phyloP scores from a whole-genome alignment of 2,888 invertebrate genomes.

The Craniophora ligustri region DNA sequence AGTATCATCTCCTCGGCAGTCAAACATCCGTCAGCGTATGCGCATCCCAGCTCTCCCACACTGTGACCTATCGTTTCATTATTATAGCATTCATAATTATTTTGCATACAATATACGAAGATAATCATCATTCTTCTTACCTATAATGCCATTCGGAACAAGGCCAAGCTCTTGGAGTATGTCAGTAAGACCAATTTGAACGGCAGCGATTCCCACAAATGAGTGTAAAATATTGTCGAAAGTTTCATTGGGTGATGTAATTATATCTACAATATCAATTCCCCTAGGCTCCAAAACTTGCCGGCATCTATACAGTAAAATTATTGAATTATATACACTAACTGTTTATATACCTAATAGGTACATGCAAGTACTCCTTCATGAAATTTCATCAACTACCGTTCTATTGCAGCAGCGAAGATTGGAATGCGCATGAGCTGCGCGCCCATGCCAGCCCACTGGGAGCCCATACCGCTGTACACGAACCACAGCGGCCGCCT shows the following conservation, averaged over 20 bases:
- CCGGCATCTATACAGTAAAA: slow-evolving; percentile 80
- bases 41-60: slow-evolving; percentile 97
- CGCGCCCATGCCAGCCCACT: slow-evolving; percentile 91
- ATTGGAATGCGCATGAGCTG: slow-evolving; percentile 90
- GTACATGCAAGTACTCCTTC: no score
- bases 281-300: slow-evolving; percentile 88
- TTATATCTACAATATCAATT: slow-evolving; percentile 90
- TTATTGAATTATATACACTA: background rate
- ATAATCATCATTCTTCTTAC: slow-evolving; percentile 74
- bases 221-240: slow-evolving; percentile 88
- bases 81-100: background rate
- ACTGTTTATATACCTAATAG: no score
- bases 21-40: slow-evolving; percentile 96
- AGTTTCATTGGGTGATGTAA: slow-evolving; percentile 89
- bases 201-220: slow-evolving; percentile 81
- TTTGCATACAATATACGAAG: background rate
- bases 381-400: slow-evolving; percentile 51
- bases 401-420: slow-evolving; percentile 88
- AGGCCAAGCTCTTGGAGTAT: slow-evolving; percentile 87
- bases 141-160: slow-evolving; percentile 93
- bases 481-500: slow-evolving; percentile 90
- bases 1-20: slow-evolving; percentile 95
- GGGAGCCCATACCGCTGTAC: slow-evolving; percentile 92
- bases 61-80: slow-evolving; percentile 91
- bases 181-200: slow-evolving; percentile 89